Conservation (phyloP, 2,888 invertebrate species). For the Saturnia japonica region DNA sequence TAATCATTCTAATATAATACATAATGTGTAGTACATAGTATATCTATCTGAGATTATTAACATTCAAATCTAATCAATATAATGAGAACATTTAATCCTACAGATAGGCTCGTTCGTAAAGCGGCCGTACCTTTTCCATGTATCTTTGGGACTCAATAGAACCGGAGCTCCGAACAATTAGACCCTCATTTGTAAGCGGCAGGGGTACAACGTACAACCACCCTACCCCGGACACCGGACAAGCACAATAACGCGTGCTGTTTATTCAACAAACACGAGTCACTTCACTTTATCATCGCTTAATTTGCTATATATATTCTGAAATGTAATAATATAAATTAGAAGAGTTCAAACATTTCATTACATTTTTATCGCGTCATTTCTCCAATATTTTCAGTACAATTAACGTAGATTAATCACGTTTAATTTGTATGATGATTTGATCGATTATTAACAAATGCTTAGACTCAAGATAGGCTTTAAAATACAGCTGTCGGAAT, state of each 20-base stretch:
- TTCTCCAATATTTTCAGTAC: neutral
- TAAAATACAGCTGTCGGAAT: neutral
- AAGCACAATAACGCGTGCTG: constrained; percentile 36
- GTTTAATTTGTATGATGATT: neutral
- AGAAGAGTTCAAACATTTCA: neutral
- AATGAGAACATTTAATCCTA: constrained; percentile 13
- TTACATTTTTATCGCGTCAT: neutral
- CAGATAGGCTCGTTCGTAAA: constrained; percentile 21
- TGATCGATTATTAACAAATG: neutral
- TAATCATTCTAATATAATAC: neutral
- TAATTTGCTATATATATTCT: neutral
- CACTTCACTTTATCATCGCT: constrained; percentile 13
- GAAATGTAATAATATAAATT: constrained; percentile 1
- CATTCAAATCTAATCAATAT: constrained; percentile 10
- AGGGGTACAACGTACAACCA: constrained; percentile 35
- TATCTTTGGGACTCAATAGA: constrained; percentile 21
- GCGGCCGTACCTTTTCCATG: constrained; percentile 24
- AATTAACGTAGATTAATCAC: neutral
- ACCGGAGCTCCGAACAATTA: constrained; percentile 39
- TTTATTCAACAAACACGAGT: constrained; percentile 44
- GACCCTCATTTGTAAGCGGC: constrained; percentile 50
- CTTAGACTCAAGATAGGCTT: neutral
- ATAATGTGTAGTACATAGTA: neutral
- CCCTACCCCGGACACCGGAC: constrained; percentile 30
- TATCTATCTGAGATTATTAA: constrained; percentile 3